phyloP scores from a whole-genome alignment of 2,797 vertebrate species.

The Hypotaenidia philippensis region DNA sequence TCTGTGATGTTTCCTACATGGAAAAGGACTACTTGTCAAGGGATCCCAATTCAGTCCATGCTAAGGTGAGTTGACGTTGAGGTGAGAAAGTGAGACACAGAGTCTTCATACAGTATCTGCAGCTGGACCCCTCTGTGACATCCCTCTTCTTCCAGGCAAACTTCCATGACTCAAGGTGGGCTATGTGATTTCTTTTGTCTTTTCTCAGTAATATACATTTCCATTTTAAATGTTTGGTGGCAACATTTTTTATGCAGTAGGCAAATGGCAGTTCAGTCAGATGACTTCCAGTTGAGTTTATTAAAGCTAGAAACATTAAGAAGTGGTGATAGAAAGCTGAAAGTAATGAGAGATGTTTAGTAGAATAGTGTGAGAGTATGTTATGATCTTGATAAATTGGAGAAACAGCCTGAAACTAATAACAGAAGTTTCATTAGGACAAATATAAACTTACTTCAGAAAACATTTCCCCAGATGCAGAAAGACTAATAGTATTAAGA shows the following conservation, averaged over 20 bases:
- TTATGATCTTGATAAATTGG: background rate
- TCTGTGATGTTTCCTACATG: background rate
- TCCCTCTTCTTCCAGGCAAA: background rate
- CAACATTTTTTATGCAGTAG: background rate
- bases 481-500: conserved; percentile 11
- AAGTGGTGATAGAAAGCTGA: background rate
- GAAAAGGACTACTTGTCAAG: background rate
- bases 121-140: background rate
- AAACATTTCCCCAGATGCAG: background rate
- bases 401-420: background rate
- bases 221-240: background rate
- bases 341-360: background rate
- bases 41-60: background rate
- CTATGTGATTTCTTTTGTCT: background rate
- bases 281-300: background rate
- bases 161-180: background rate
- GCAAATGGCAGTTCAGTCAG: background rate
- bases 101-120: background rate
- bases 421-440: background rate
- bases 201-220: background rate
- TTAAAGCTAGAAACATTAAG: background rate
- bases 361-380: background rate
- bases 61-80: background rate
- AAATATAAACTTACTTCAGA: background rate
- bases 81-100: background rate